These are phyloP conservation scores for Tonatia bakeri DNA, from an alignment of 2,113 vertebrate genomes.

Conservation along the genomic window DNA sequence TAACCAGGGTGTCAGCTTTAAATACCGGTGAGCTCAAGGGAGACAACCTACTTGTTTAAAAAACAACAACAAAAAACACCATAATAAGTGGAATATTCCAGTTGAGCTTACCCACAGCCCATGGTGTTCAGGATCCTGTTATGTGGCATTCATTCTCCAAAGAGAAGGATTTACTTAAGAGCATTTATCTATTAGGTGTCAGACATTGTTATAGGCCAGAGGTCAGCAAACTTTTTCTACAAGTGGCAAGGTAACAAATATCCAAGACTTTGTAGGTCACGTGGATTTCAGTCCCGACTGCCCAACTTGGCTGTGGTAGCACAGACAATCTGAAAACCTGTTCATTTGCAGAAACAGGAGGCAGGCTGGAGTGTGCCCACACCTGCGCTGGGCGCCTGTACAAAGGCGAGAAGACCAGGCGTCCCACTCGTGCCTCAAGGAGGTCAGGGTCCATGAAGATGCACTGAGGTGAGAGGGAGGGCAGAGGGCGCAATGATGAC, in stretches of 20 bases:
- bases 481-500: fast-evolving
- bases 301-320: fast-evolving
- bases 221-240: background rate
- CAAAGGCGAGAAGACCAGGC: background rate
- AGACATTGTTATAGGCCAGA: background rate
- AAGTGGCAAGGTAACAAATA: background rate
- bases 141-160: background rate
- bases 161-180: background rate
- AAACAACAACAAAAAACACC: too few species aligned
- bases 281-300: fast-evolving
- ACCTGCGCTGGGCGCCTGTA: background rate
- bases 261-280: background rate
- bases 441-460: fast-evolving
- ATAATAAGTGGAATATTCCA: constrained; percentile 30
- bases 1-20: constrained; percentile 53
- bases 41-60: constrained; percentile 43
- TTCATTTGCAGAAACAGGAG: background rate
- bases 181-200: too few species aligned
- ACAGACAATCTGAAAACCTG: fast-evolving
- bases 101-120: background rate
- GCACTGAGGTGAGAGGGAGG: background rate
- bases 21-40: constrained; percentile 63
- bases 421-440: background rate
- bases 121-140: too few species aligned
- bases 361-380: too few species aligned